Conservation (phyloP, 2,888 invertebrate genomes). For the Malacosoma neustria region DNA sequence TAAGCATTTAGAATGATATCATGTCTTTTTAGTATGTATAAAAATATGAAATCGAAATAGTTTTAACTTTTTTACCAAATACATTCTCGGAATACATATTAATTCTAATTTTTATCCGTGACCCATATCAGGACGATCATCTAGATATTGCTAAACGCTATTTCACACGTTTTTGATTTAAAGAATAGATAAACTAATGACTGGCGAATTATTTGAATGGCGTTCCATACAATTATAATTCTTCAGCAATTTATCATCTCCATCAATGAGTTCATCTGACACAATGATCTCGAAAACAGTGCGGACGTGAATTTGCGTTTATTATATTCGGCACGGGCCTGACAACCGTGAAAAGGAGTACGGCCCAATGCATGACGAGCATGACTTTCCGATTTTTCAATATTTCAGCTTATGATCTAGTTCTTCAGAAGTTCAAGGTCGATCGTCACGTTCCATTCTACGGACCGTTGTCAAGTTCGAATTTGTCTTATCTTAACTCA, state of each 20-base stretch:
- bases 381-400: slow-evolving; percentile 43
- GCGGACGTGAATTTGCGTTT: slow-evolving; percentile 32
- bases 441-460: slow-evolving; percentile 23
- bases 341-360: slow-evolving; percentile 37
- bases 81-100: too few species aligned
- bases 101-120: too few species aligned
- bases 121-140: slow-evolving; percentile 8
- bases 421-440: slow-evolving; percentile 41
- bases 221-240: slow-evolving; percentile 14
- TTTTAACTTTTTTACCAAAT: too few species aligned
- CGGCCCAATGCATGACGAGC: slow-evolving; percentile 23
- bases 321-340: slow-evolving; percentile 41
- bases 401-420: slow-evolving; percentile 36
- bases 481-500: neutral
- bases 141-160: neutral
- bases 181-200: slow-evolving; percentile 6
- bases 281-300: slow-evolving; percentile 39
- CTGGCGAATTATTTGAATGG: slow-evolving; percentile 7
- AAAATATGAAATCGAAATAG: too few species aligned
- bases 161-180: slow-evolving; percentile 9
- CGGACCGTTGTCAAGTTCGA: neutral
- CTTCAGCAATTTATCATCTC: slow-evolving; percentile 8
- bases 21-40: too few species aligned
- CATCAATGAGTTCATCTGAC: slow-evolving; percentile 21
- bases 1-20: too few species aligned